Evolutionary conservation across 2,113 vertebrate genomes (phyloP).

Genomic region (Catharus fuscescens): DNA sequence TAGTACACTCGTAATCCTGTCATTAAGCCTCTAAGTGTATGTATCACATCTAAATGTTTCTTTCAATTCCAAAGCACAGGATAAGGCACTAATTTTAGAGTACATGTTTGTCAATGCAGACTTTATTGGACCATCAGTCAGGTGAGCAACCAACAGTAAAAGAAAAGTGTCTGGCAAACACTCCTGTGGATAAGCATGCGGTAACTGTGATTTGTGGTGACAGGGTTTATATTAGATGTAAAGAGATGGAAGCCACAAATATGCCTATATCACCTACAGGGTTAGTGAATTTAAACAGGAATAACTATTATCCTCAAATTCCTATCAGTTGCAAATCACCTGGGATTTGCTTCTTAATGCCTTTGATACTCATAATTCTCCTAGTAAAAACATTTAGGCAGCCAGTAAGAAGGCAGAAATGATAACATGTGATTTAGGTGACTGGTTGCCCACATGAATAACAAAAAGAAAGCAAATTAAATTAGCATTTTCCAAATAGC

Average conservation of each 20-base stretch:
- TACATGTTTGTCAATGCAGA: not conserved
- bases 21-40: not conserved
- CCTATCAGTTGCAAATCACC: not conserved
- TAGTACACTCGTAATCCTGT: not conserved
- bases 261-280: not conserved
- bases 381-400: not conserved
- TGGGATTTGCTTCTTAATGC: not conserved
- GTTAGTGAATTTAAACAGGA: slow-evolving; percentile 3
- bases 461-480: slow-evolving; percentile 17
- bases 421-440: not conserved
- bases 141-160: not conserved
- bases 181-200: not conserved
- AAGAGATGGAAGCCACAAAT: slow-evolving; percentile 1
- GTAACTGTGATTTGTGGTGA: not conserved
- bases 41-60: not conserved
- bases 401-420: not conserved
- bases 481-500: slow-evolving; percentile 48
- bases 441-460: not conserved
- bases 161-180: not conserved
- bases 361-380: not conserved
- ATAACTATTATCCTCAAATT: not conserved
- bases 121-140: not conserved
- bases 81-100: not conserved
- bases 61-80: not conserved
- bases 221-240: not conserved